Evolutionary conservation across 2,113 vertebrate species (phyloP), one percentile per base, ranked within the genome.

Genomic region (Okapia johnstoni): DNA sequence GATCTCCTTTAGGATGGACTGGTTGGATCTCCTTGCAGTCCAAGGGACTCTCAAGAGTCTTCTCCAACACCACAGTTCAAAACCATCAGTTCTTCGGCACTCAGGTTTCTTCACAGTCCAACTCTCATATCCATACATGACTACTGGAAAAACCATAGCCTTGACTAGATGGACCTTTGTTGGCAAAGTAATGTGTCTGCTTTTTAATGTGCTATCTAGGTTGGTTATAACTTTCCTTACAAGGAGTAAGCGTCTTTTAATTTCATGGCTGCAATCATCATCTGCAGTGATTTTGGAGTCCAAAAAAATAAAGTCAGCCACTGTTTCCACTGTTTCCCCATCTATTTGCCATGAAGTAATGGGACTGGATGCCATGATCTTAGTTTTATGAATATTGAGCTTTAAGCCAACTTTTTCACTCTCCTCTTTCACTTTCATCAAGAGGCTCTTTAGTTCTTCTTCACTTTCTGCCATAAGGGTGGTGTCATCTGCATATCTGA

Each of bases 261-360:
- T 66, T 19, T 66, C 33, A 66, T 66, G 61, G 61, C 61, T 66
- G 33, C 33, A n/a, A 1, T 19, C 33, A 19, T 7, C 33, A 66
- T 66, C 61, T n/a, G 7, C 61, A 66, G 16, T 66, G 61, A 66
- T 1, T 66, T 63, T 17, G 30, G 61, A n/a, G 61, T 30, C 15
- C 30, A 0, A 0, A 0, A 63, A 63, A n/a, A 63, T 63, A 63
- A 63, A 63, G 16, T 63, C 61, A 17, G 15, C 2, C 1, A 63
- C 30, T 63, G 0, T 63, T n/a, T 63, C 61, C 30, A 17, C 30
- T 63, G 61, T 63, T 63, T 63, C 3, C 2, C 30, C 7, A 8
- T 63, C 30, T 63, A 63, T 63, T 63, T 63, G 0, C 61, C 30
- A 63, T 63, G 61, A n/a, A 63, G 3, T n/a, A 15, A 63, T 17